phyloP scores from a whole-genome alignment of 2,797 vertebrate species.

The Myotis vivesi region DNA sequence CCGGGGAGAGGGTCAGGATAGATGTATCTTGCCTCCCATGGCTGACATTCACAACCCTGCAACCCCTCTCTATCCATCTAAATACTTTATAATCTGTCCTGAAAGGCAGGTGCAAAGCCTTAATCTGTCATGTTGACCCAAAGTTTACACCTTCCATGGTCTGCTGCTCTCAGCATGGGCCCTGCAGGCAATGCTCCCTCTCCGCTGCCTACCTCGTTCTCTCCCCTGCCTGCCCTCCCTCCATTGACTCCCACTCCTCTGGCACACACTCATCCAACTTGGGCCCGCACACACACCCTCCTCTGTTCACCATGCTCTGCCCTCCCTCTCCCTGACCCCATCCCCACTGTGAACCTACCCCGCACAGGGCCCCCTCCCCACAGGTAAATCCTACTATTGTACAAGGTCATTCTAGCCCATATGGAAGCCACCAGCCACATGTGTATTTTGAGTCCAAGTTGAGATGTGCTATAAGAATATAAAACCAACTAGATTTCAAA shows the following conservation, averaged over 20 bases:
- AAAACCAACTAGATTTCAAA: background rate
- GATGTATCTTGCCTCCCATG: background rate
- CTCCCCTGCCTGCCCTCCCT: too few relatives aligned
- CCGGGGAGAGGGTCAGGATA: background rate
- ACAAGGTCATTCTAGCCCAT: background rate
- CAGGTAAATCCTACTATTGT: background rate
- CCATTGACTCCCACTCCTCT: background rate
- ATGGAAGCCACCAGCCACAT: background rate
- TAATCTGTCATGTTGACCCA: background rate
- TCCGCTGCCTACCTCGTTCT: accelerated
- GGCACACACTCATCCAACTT: background rate
- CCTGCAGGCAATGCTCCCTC: background rate
- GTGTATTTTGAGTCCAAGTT: background rate
- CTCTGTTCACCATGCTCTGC: background rate
- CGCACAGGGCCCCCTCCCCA: too few relatives aligned
- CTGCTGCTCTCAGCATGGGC: background rate
- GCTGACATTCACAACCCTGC: background rate
- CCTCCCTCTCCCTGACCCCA: background rate
- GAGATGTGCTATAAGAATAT: background rate
- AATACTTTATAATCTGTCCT: background rate
- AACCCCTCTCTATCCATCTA: background rate
- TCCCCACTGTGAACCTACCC: too few relatives aligned
- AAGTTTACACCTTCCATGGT: background rate
- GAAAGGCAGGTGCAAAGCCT: background rate
- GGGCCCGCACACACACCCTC: background rate